A percentile compares a stretch with the other conserved stretches of the same genome.
Conservation (phyloP, 2,888 invertebrate species). For the Lasioglossum calceatum region DNA sequence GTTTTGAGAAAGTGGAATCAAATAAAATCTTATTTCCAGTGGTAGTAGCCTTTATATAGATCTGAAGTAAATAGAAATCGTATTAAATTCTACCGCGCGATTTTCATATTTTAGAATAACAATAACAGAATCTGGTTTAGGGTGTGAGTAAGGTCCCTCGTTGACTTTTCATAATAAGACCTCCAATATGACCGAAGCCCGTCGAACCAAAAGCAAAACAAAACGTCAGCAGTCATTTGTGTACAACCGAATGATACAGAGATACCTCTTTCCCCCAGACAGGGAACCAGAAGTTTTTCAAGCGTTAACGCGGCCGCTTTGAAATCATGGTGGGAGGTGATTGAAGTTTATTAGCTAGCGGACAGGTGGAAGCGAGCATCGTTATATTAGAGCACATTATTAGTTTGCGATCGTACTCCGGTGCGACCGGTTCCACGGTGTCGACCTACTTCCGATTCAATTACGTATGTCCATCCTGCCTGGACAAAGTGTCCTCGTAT, state of each 20-base stretch:
- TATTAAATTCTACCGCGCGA: too few relatives aligned
- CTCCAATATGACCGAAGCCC: background rate
- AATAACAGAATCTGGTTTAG: background rate
- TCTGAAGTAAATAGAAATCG: too few relatives aligned
- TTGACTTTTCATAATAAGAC: background rate
- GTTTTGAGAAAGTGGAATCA: too few relatives aligned
- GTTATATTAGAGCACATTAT: conserved; percentile 72
- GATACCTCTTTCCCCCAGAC: conserved; percentile 31
- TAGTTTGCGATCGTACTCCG: conserved; percentile 74
- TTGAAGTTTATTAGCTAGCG: conserved; percentile 70
- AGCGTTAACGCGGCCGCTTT: conserved; percentile 57
- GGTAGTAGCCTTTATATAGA: too few relatives aligned
- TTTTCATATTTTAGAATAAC: background rate
- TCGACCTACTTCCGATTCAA: conserved; percentile 55
- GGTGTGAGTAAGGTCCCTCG: background rate
- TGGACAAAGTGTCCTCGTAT: conserved; percentile 50
- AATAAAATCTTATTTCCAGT: too few relatives aligned
- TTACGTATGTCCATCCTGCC: conserved; percentile 50
- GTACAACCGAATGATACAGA: conserved; percentile 36
- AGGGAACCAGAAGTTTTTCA: conserved; percentile 40
- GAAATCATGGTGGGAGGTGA: conserved; percentile 71
- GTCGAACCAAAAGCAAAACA: conserved; percentile 16
- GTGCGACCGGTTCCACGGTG: conserved; percentile 68
- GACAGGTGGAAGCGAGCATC: conserved; percentile 72
- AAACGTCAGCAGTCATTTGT: conserved; percentile 34